Percentiles rank a stretch among this genome's conserved stretches.
These are phyloP conservation scores for Koerneria pararmatus DNA, from an alignment of 2,888 invertebrate species.

Conservation along the genomic window DNA sequence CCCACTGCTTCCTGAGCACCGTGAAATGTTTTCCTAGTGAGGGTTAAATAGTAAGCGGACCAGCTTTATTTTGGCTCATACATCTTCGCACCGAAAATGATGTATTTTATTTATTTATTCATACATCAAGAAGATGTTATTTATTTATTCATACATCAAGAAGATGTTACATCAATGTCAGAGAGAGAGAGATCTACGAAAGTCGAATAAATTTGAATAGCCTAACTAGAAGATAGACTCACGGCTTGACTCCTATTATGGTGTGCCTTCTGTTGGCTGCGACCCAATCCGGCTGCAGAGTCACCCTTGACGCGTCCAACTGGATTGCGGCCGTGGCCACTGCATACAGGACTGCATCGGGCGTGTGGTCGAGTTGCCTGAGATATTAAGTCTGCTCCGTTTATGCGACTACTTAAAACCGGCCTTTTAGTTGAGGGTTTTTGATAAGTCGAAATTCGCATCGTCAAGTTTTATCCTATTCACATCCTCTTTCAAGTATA, in stretches of 20 bases:
- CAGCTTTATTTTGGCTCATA: no score
- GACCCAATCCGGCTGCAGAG: conserved; percentile 16
- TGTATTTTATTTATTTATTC: no score
- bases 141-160: no score
- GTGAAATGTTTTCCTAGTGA: background rate
- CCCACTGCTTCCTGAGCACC: conserved; percentile 20
- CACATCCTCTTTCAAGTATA: no score
- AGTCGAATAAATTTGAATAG: background rate
- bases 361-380: conserved; percentile 19
- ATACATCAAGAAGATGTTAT: no score
- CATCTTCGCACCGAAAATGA: no score
- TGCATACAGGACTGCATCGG: background rate
- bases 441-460: no score
- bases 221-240: background rate
- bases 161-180: no score
- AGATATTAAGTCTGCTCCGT: no score
- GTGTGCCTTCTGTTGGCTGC: conserved; percentile 13
- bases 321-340: conserved; percentile 19
- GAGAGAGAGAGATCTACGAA: background rate
- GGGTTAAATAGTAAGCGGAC: background rate
- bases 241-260: conserved; percentile 13
- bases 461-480: no score
- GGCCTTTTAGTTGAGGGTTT: no score
- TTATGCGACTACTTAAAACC: no score
- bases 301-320: conserved; percentile 10